phyloP scores from a whole-genome alignment of 2,888 invertebrate genomes.

The Chrysomela aeneicollis region DNA sequence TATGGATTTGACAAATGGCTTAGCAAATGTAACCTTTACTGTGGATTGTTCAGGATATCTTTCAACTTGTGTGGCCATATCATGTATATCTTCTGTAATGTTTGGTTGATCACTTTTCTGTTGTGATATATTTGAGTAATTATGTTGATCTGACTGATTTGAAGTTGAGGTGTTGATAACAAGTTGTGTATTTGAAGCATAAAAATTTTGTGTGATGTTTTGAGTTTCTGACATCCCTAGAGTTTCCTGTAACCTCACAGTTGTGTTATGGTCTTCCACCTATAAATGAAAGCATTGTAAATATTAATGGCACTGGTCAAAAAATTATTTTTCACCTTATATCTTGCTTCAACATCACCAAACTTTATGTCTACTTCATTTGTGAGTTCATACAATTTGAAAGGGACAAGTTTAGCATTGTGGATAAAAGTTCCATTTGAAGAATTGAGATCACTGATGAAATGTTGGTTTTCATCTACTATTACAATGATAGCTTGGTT shows the following conservation, averaged over 20 bases:
- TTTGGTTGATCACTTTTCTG: neutral
- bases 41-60: slow-evolving; percentile 9
- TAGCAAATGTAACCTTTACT: neutral
- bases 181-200: slow-evolving; percentile 46
- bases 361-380: slow-evolving; percentile 48
- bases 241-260: slow-evolving; percentile 20
- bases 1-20: neutral
- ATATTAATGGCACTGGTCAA: too few species aligned
- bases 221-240: slow-evolving; percentile 39
- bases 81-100: slow-evolving; percentile 27
- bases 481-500: slow-evolving; percentile 57
- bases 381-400: slow-evolving; percentile 50
- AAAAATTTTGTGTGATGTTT: slow-evolving; percentile 47
- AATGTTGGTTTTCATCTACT: slow-evolving; percentile 51
- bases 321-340: slow-evolving; percentile 37
- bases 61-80: slow-evolving; percentile 38
- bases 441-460: slow-evolving; percentile 55
- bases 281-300: slow-evolving; percentile 9
- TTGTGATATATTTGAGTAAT: slow-evolving; percentile 4
- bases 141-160: slow-evolving; percentile 12
- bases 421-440: slow-evolving; percentile 55
- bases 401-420: slow-evolving; percentile 47
- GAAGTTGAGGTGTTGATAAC: slow-evolving; percentile 22
- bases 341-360: slow-evolving; percentile 46
- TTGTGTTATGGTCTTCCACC: slow-evolving; percentile 21